A percentile compares a stretch with the other conserved stretches of the same genome.
Conservation (phyloP, 2,797 vertebrate genomes). For the Megaceryle alcyon region DNA sequence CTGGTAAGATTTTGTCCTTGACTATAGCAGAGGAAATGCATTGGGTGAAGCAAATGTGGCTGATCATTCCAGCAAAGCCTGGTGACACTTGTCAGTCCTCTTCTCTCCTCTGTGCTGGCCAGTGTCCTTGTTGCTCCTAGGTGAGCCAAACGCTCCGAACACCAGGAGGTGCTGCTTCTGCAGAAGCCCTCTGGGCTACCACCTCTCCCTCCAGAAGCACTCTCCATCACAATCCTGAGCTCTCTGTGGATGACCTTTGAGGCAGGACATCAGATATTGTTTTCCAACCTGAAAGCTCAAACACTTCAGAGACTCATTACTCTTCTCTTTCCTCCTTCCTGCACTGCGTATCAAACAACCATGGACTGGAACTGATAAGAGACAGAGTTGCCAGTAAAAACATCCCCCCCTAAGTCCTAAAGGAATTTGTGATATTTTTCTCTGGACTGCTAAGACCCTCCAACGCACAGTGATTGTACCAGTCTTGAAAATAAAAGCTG, state of each 20-base stretch:
- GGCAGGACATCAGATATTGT: neutral
- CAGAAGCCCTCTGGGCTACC: neutral
- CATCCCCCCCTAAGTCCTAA: neutral
- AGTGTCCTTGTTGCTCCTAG: accelerated
- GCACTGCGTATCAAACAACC: neutral
- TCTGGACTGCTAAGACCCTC: neutral
- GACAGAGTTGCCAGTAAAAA: neutral
- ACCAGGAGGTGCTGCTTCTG: neutral
- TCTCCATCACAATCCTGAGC: neutral
- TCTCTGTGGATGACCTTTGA: neutral
- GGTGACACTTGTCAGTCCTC: neutral
- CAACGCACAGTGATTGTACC: neutral
- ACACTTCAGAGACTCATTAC: neutral
- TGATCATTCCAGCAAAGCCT: neutral
- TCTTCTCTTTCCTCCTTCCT: neutral
- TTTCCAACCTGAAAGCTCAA: neutral
- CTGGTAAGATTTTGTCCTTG: neutral
- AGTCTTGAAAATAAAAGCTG: neutral
- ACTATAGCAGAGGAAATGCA: neutral
- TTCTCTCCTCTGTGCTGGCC: neutral
- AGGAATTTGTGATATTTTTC: neutral
- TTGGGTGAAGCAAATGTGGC: neutral
- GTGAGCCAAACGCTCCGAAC: neutral
- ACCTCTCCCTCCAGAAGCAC: neutral
- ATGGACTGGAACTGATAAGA: neutral